Base-by-base conservation (phyloP, 2,113 vertebrate genomes). In the Micronisus gabar region DNA sequence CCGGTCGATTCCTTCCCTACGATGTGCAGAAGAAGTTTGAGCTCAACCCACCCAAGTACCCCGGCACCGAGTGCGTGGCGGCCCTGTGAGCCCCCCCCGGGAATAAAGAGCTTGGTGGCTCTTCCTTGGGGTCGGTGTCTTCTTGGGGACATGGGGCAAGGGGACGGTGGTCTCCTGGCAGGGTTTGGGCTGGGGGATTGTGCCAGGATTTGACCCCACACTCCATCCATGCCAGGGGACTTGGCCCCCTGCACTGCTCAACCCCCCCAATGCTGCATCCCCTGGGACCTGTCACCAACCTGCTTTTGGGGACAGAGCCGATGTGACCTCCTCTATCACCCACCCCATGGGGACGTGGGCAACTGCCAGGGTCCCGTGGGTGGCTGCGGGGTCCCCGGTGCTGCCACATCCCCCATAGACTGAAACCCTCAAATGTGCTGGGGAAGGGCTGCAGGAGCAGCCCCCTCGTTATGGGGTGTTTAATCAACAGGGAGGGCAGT, bases 1-100 rank as follows among this genome's bases (percentile, higher is more conserved):
- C 99, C 1, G 99, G 99, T 52, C 98, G 99, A 21, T 99, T 99
- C 97, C 98, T 99, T 81, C 99, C 99, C 7, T 99, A 99, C 41
- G 99, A 99, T 34, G 97, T 99, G 95, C 99, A 99, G 97, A 99
- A 99, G 92, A 99, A 99, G 97, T 99, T 99, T 0, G 99, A 99
- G 81, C 98, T 99, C 72, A 98, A 99, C 96, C 98, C 98, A 29
- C 99, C 99, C 4, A 98, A 98, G 13, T 99, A 99, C 93, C 96
- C 99, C 0, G 99, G 99, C 97, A 99, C 99, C 84, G 99, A 99
- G 95, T 98, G 98, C 92, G 98, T 99, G 90, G 98, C 99, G 96
- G 98, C 99, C 73, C 97, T 99, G 95, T 52, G 68, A 75, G 40
- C 25, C 61, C 62, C 89, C 84, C 76, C 30, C 40, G 8, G 26